Conservation (phyloP, 2,797 vertebrate species). For the Microcaecilia unicolor region DNA sequence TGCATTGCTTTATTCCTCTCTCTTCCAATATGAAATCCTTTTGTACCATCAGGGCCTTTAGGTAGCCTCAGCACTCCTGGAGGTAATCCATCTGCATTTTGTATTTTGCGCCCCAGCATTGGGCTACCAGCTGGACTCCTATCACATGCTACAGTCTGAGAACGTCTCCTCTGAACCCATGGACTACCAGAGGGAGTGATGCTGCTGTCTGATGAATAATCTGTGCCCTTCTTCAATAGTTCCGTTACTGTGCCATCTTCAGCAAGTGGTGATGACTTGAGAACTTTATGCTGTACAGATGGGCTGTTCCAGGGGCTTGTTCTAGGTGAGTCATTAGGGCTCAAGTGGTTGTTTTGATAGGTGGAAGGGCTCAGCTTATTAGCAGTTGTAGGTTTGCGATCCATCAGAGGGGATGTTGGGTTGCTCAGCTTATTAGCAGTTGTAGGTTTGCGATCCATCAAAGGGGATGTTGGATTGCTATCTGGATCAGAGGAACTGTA, state of each 20-base stretch:
- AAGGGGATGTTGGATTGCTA: constrained; percentile 81
- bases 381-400: constrained; percentile 56
- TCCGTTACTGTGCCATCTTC: constrained; percentile 69
- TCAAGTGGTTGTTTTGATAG: constrained; percentile 78
- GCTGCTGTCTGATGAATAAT: constrained; percentile 96
- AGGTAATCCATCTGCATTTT: constrained; percentile 76
- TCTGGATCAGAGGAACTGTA: constrained; percentile 93
- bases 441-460: constrained; percentile 65
- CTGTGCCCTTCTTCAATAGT: constrained; percentile 53
- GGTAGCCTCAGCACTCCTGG: constrained; percentile 82
- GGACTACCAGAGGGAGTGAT: constrained; percentile 86
- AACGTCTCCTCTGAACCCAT: constrained; percentile 88
- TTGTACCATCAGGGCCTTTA: constrained; percentile 83
- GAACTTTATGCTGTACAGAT: constrained; percentile 68
- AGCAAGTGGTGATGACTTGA: constrained; percentile 73
- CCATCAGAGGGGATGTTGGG: constrained; percentile 75
- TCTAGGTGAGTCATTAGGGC: constrained; percentile 80
- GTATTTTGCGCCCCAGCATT: constrained; percentile 74
- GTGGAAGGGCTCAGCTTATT: constrained; percentile 76
- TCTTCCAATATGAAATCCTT: constrained; percentile 71
- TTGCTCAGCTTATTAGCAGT: constrained; percentile 76
- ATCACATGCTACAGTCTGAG: constrained; percentile 69
- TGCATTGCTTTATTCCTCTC: constrained; percentile 58
- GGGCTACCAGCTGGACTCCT: constrained; percentile 82
- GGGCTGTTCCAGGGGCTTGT: constrained; percentile 94